These are phyloP conservation scores for Spea bombifrons DNA, from an alignment of 2,113 vertebrate genomes.

Conservation along the genomic window DNA sequence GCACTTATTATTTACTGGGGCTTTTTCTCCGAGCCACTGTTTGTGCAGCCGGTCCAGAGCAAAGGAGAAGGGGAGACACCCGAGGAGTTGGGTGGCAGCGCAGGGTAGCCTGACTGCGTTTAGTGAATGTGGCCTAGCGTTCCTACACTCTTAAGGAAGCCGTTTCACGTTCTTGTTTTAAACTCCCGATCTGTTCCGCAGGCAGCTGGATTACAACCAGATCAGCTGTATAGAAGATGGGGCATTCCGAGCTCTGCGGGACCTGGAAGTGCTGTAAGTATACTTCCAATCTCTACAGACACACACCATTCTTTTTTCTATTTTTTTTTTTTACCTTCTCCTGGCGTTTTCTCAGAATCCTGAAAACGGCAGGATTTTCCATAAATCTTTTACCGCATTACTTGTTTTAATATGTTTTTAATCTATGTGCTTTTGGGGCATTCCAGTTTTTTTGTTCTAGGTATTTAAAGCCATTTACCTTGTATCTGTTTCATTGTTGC, in stretches of 20 bases:
- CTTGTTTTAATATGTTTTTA: no score
- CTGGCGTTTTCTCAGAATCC: no score
- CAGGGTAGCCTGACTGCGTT: conserved; percentile 23
- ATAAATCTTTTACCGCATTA: no score
- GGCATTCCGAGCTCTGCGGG: conserved; percentile 87
- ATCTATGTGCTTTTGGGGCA: no score
- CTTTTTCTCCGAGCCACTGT: conserved; percentile 64
- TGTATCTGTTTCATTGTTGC: no score
- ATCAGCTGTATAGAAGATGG: conserved; percentile 97
- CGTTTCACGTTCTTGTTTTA: conserved; percentile 47
- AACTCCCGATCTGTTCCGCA: conserved; percentile 73
- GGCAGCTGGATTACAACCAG: conserved; percentile 98
- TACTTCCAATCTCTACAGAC: background rate
- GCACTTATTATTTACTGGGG: conserved; percentile 82
- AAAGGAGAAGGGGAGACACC: conserved; percentile 66
- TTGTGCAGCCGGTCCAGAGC: conserved; percentile 65
- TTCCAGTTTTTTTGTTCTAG: no score
- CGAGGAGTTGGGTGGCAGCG: conserved; percentile 50
- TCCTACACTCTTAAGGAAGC: conserved; percentile 34
- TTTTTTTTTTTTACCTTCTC: no score
- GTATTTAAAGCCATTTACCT: no score
- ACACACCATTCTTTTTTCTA: background rate
- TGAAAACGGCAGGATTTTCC: no score
- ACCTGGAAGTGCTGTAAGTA: conserved; percentile 98
- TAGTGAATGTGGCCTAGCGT: conserved; percentile 34